Percentiles rank a stretch among this genome's conserved stretches.
phyloP scores from a whole-genome alignment of 2,888 invertebrate genomes.

The Zonitis immaculata region DNA sequence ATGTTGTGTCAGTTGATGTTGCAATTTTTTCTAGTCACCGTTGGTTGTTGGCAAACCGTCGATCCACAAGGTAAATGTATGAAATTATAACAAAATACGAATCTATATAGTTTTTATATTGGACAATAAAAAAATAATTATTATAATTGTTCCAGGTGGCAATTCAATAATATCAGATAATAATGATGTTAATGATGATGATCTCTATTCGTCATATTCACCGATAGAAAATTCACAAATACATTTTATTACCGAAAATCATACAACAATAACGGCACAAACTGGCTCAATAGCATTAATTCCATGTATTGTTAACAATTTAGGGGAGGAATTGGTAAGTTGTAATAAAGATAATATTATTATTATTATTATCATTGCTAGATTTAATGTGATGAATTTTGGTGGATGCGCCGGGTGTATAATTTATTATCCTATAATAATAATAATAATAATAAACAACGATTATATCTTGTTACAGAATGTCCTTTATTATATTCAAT shows the following conservation, averaged over 20 bases:
- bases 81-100: too few relatives aligned
- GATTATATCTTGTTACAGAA: too few relatives aligned
- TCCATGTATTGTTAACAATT: conserved; percentile 79
- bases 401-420: background rate
- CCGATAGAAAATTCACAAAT: conserved; percentile 57
- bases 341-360: too few relatives aligned
- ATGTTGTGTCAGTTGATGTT: background rate
- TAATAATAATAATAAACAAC: too few relatives aligned
- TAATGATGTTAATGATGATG: conserved; percentile 30
- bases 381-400: background rate
- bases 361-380: too few relatives aligned
- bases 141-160: too few relatives aligned
- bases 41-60: background rate
- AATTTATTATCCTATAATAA: too few relatives aligned
- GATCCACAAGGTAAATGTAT: background rate
- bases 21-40: background rate
- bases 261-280: conserved; percentile 75
- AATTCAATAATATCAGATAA: background rate
- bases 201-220: conserved; percentile 45
- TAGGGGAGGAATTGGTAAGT: conserved; percentile 86
- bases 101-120: too few relatives aligned
- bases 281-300: conserved; percentile 78
- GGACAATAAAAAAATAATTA: too few relatives aligned
- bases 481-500: too few relatives aligned
- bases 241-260: conserved; percentile 79